Conservation (phyloP, 1,140 invertebrate genomes). For the Listronotus oregonensis region DNA sequence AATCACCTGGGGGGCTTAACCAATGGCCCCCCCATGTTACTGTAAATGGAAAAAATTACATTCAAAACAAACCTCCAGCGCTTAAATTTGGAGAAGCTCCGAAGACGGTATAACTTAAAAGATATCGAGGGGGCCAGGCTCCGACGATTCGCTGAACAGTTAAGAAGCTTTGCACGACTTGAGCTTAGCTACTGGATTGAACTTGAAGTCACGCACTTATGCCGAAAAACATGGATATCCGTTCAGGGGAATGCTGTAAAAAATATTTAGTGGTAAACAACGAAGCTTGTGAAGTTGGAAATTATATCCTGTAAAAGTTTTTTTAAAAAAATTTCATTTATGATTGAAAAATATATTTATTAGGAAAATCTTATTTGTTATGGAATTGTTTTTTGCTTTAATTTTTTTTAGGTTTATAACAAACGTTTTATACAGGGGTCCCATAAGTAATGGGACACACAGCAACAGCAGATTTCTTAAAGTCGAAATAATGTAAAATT, state of each 20-base stretch:
- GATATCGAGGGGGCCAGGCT: conserved; percentile 17
- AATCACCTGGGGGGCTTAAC: conserved; percentile 62
- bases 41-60: conserved; percentile 59
- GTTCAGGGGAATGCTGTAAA: conserved; percentile 65
- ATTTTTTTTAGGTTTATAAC: too few relatives aligned
- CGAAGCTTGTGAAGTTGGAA: conserved; percentile 45
- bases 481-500: too few relatives aligned
- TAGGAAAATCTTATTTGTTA: too few relatives aligned
- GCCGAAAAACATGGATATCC: conserved; percentile 63
- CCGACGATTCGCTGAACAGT: not conserved
- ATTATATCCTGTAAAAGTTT: conserved; percentile 39
- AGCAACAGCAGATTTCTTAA: too few relatives aligned
- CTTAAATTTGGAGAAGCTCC: conserved; percentile 58
- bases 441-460: too few relatives aligned
- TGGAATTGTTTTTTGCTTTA: too few relatives aligned
- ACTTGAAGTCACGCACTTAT: conserved; percentile 60
- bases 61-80: conserved; percentile 61
- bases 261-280: conserved; percentile 60
- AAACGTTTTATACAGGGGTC: too few relatives aligned
- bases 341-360: too few relatives aligned
- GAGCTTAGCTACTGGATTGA: conserved; percentile 38
- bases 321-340: too few relatives aligned
- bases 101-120: conserved; percentile 13
- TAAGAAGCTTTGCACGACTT: conserved; percentile 37
- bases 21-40: conserved; percentile 64